Percentiles rank a stretch among this genome's conserved stretches.
These are phyloP conservation scores for Micronycteris hirsuta DNA, from an alignment of 2,113 vertebrate genomes.

Conservation along the genomic window DNA sequence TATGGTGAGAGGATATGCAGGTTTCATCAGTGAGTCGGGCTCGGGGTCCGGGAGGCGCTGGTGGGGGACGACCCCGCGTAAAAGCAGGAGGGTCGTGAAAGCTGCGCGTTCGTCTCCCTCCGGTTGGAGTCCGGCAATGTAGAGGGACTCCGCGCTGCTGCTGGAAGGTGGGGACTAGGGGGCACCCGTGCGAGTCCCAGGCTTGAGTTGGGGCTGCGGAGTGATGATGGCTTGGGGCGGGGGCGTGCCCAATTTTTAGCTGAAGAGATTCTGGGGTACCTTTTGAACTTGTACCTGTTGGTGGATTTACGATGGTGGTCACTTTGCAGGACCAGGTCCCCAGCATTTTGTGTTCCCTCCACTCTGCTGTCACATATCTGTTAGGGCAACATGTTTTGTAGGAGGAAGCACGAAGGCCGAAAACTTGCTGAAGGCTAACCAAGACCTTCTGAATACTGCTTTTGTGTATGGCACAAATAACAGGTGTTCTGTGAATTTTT, in stretches of 20 bases:
- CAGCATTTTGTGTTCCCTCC: background rate
- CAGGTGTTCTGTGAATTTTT: background rate
- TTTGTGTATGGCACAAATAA: background rate
- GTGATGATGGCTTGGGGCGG: background rate
- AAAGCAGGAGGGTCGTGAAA: background rate
- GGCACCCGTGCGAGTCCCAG: background rate
- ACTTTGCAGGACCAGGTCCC: background rate
- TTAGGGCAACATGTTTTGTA: background rate
- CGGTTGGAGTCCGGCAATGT: background rate
- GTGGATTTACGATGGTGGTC: background rate
- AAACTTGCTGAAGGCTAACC: background rate
- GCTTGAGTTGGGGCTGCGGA: background rate
- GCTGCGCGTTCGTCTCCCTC: rapidly evolving
- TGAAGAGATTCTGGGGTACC: background rate
- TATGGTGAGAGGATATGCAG: background rate
- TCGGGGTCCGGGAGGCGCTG: background rate
- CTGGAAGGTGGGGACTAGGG: background rate
- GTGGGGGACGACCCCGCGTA: background rate
- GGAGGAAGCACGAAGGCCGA: background rate
- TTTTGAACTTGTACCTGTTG: background rate
- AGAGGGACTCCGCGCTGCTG: too few relatives aligned
- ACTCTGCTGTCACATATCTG: background rate
- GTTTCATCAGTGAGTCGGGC: background rate
- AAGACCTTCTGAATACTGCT: background rate
- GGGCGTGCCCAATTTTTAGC: background rate